Evolutionary conservation across 2,113 vertebrate species (phyloP).

Genomic region (Chloroceryle aenea): DNA sequence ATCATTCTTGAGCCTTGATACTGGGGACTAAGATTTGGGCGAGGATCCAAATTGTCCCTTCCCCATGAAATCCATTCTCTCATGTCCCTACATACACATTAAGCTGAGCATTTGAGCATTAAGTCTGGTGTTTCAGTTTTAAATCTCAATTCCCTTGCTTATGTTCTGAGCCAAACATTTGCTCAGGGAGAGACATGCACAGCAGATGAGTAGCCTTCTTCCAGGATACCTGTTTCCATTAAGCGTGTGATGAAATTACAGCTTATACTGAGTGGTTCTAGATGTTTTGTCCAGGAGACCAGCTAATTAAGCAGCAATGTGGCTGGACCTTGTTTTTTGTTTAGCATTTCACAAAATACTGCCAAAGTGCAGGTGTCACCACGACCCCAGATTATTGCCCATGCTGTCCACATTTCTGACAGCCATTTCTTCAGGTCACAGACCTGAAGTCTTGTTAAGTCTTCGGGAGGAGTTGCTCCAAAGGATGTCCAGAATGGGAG

Average conservation of each 20-base stretch:
- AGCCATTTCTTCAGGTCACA: not conserved
- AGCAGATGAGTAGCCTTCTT: not conserved
- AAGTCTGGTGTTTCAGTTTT: not conserved
- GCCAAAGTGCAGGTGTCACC: not conserved
- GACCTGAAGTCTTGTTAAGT: not conserved
- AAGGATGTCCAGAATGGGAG: not conserved
- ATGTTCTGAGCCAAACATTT: slow-evolving; percentile 22
- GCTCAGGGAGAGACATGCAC: not conserved
- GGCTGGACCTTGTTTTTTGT: not conserved
- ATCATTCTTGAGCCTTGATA: not conserved
- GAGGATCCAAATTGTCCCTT: slow-evolving; percentile 26
- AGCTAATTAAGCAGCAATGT: not conserved
- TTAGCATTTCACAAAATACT: not conserved
- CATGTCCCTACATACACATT: not conserved
- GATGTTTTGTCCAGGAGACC: not conserved
- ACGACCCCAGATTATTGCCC: not conserved
- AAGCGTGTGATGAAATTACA: not conserved
- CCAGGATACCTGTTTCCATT: not conserved
- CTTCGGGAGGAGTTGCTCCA: not conserved
- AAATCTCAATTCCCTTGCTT: slow-evolving; percentile 25
- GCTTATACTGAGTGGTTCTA: not conserved
- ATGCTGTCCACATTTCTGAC: not conserved
- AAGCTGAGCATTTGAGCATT: not conserved
- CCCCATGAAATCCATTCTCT: slow-evolving; percentile 6
- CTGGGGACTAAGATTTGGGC: not conserved